Base-by-base conservation (phyloP, 2,888 invertebrate species). In the Apodemia mormo region DNA sequence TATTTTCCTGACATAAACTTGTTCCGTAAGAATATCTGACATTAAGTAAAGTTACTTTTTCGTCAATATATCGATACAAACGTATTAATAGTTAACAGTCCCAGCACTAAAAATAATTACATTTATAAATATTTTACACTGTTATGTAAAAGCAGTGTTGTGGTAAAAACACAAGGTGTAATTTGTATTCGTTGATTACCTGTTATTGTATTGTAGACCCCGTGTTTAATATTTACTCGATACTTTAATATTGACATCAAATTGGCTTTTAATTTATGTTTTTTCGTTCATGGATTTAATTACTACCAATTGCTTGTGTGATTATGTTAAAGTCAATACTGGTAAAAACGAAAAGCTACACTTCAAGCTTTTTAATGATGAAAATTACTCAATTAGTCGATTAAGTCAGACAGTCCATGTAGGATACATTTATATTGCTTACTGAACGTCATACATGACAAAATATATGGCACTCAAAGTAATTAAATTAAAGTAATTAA, bases 101-200 rank as follows among this genome's bases (percentile, higher is more conserved):
- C 30, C 58, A 61, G 2, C 58, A 61, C 58, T 61, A 61, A 61
- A 61, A 33, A 30, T 61, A 61, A 61, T 61, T 61, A 61, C 29
- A 61, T 61, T 61, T 30, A 30, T 61, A 61, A 61, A 61, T 33
- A 61, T 61, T 61, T 30, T 2, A 61, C 33, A 12, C 30, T 12
- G 14, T 61, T 61, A 61, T 29, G 12, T 61, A 61, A 61, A 61
- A 61, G 33, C 58, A 61, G 30, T 61, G 58, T 61, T 61, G 58
- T 14, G 58, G 58, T 61, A 33, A 61, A 58, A 61, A 61, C 30
- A 33, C 33, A 61, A 37, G 61, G 33, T 61, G 37, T 61, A 37
- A 61, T 61, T 61, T 61, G 37, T 61, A 37, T 61, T 37, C 61
- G 61, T 61, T 61, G 37, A 61, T 61, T 37, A 61, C n/a, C 37